Evolutionary conservation across 1,140 invertebrate species (phyloP), one percentile per base, ranked within the genome.

Genomic region (Drosophila baimaii): DNA sequence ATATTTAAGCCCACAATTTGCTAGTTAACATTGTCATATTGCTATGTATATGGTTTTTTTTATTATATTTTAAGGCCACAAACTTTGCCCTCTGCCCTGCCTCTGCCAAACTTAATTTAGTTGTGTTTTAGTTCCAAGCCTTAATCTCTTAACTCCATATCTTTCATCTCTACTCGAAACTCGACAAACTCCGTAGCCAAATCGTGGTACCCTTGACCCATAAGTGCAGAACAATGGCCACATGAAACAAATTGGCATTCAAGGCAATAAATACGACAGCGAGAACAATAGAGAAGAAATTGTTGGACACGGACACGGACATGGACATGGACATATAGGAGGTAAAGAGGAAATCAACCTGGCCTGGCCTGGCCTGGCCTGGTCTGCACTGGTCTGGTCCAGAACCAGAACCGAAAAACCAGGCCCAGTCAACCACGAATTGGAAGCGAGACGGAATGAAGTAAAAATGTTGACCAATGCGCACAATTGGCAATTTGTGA

Each of bases 401-500:
- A 47, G 27, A 51, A 17, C 29, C 37, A 58, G 41, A 35, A 43
- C 47, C 25, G 39, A 35, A 63, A 39, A 78, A 62, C 61, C 58
- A 66, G 44, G 49, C 35, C 56, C 58, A 85, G 72, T 68, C 58
- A 71, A 58, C 27, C 58, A 69, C 63, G 72, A 72, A 66, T 54
- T 69, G 65, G 61, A 66, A 69, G 65, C 37, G 65, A 66, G 49
- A 64, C 52, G 31, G 39, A 64, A 55, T 54, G 58, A 54, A 69
- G 75, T 77, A 71, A 86, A 88, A 86, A 62, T 89, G 79, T 88
- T 89, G 83, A 89, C 83, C 83, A 88, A 88, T 88, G 83, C 77
- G 84, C 83, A 88, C 83, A 88, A 88, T 88, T 88, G 83, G 83
- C 83, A 88, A 88, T 88, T 88, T 88, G 83, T 88, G 83, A 88